Evolutionary conservation across 2,797 vertebrate genomes (phyloP), one percentile per base, ranked within the genome.

Genomic region (Poliocrania exsul): DNA sequence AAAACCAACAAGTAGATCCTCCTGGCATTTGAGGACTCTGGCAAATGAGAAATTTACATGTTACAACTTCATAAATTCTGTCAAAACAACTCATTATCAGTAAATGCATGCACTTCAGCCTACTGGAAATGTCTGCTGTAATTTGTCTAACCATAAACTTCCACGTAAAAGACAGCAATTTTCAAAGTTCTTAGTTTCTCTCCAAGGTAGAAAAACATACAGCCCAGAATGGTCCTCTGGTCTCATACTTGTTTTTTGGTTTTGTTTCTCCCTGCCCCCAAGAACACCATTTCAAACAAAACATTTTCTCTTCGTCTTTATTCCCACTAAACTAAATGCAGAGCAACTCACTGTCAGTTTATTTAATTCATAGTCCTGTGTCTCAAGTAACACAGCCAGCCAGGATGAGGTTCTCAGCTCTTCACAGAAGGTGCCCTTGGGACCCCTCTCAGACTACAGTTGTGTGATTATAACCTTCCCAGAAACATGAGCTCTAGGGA

Each of bases 241-340:
- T 62, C 82, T 73, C 9, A 24, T 15, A 15, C 5, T 54, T 84
- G 23, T 33, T 37, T 53, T 5, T 33, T 73, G 15, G 31, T 29
- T 13, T 23, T 13, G 31, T 35, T n/a, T n/a, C 42, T 7, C 0
- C 49, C 7, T 0, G 1, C 5, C 15, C 14, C 47, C 10, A 17
- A 42, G 10, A 81, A n/a, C 2, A 47, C 25, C 2, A 44, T 65
- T 60, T 78, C n/a, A 80, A 93, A 25, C 12, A 79, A 65, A 16
- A 3, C 1, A 35, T 51, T 87, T 84, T 80, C 14, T 83, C 13
- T 58, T 82, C 8, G 84, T 10, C 9, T 69, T 70, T 73, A 21
- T 83, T 88, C 18, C 21, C 9, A 71, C 26, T 56, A 62, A 78
- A 83, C 19, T 31, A 65, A 57, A 78, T n/a, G 7, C 37, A 78